phyloP scores from a whole-genome alignment of 2,888 invertebrate genomes.

The Meta bourneti region DNA sequence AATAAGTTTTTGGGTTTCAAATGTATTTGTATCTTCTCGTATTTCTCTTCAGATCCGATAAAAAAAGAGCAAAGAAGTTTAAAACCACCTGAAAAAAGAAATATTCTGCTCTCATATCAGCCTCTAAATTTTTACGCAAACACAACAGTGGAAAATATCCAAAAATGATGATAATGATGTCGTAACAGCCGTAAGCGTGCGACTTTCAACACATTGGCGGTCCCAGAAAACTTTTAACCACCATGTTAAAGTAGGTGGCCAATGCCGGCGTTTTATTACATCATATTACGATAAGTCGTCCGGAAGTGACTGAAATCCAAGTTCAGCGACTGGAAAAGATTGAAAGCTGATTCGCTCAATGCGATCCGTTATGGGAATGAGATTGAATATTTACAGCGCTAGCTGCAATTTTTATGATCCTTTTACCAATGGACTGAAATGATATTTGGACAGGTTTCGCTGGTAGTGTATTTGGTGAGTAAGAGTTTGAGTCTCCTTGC shows the following conservation, averaged over 20 bases:
- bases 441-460: background rate
- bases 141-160: background rate
- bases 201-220: background rate
- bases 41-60: too few species aligned
- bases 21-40: too few species aligned
- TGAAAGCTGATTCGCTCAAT: background rate
- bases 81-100: too few species aligned
- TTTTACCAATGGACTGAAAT: conserved; percentile 19
- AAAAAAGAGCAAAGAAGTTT: too few species aligned
- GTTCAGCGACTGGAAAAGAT: conserved; percentile 9
- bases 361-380: conserved; percentile 2
- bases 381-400: conserved; percentile 23
- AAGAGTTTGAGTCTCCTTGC: background rate
- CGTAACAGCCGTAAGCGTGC: background rate
- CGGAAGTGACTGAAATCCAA: conserved; percentile 3
- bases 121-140: too few species aligned
- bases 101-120: too few species aligned
- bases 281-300: background rate
- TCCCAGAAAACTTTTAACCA: background rate
- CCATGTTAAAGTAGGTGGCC: background rate
- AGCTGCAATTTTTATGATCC: conserved; percentile 18
- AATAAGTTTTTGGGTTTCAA: too few species aligned
- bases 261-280: background rate
- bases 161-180: background rate
- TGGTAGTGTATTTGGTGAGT: background rate